Evolutionary conservation across 2,113 vertebrate genomes (phyloP), one percentile per base, ranked within the genome.

Genomic region (Malurus alboscapulatus): DNA sequence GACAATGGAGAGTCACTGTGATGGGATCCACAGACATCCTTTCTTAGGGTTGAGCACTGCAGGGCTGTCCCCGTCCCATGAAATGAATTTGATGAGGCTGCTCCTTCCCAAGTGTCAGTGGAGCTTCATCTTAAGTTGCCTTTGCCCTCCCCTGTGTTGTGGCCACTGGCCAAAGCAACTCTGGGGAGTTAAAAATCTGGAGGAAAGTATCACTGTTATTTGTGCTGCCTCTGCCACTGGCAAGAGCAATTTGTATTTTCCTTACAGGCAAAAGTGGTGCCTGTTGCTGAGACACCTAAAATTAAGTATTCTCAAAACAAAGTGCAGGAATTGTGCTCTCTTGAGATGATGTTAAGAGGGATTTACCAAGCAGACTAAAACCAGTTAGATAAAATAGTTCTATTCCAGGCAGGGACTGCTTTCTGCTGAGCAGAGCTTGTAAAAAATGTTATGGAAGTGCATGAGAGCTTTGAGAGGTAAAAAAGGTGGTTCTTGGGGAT

Each of bases 121-220:
- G 42, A 75, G n/a, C 47, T 18, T 47, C 10, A 1, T 55, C 27
- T 42, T 45, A 3, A 3, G 4, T 3, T 55, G 55, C 17, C 12
- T 36, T 44, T 24, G 7, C 22, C 26, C 21, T 48, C 21, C 18
- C 47, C 42, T 45, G 16, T 1, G 4, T 30, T 51, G 47, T 1
- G 1, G 53, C 17, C 63, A 44, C 38, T 48, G 40, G 71, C 54
- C 45, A 34, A 59, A 48, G 44, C 0, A 10, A 36, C 29, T 14
- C 40, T 0, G 0, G 2, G 4, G 17, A 58, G 3, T 48, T 58
- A 25, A 27, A 66, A 53, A 7, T 48, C 32, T 54, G 17, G 38
- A 47, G 24, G 47, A 77, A 77, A 69, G 4, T 5, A 45, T 2
- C n/a, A n/a, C 2, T 44, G 12, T 29, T 68, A 12, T 12, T 45